Base-by-base conservation (phyloP, 1,140 invertebrate genomes). In the Brachionus sp. region DNA sequence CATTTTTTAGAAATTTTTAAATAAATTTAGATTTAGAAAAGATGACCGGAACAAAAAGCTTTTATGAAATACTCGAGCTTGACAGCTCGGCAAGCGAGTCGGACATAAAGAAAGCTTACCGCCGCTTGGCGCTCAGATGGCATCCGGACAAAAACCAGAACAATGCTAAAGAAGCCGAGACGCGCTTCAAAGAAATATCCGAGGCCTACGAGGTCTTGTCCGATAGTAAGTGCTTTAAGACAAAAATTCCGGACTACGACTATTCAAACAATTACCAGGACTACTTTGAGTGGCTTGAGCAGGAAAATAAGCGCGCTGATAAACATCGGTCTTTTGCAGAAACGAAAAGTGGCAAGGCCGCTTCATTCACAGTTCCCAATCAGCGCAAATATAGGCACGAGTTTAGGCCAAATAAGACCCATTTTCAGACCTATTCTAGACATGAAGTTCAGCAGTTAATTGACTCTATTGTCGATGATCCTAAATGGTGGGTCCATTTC, bases 111-210 rank as follows among this genome's bases (percentile, higher is more conserved):
- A 89, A 90, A 84, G 90, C 89, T 1, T 99, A 99, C 90, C 92
- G 96, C 89, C 95, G 95, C 91, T 90, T 98, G 86, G 97, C 97
- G 39, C 90, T 99, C 53, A 97, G 95, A 93, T 99, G 97, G 97
- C 97, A 99, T 90, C 97, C 97, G n/a, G 97, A 99, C 91, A 99
- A 99, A 91, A 99, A 99, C 90, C 95, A 95, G 70, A 94, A 98
- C 85, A 95, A 95, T 88, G 92, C 95, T 87, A 96, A 98, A 66
- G 95, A 98, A 90, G 95, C 97, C 5, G 98, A 97, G 86, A 94
- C 91, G 88, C 95, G 95, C 86, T 99, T 99, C 89, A 99, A 98
- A 90, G 95, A 98, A 87, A 93, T 98, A 2, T 96, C 96, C 0
- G 97, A 99, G 90, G 97, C 97, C 0, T 99, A 98, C 88, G 97